Base-by-base conservation (phyloP, 2,113 vertebrate species). In the Hipposideros armiger region DNA sequence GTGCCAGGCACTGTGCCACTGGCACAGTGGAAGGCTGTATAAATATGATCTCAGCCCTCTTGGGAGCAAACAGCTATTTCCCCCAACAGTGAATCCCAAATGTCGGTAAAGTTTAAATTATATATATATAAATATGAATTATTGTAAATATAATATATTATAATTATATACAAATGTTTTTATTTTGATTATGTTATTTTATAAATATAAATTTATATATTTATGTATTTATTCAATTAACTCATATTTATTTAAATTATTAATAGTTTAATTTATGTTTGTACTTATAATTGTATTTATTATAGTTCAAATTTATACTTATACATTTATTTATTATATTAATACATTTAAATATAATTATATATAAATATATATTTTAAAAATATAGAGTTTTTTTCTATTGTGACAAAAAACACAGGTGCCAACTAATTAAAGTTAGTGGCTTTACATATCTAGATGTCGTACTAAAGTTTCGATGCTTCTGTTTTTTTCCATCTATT, bases 81-180 rank as follows among this genome's bases (percentile, higher is more conserved):
- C 10, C 3, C 24, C 4, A 32, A 36, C 8, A 3, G 4, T 3
- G 56, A 95, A 42, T 4, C 30, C 9, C 5, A 62, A 5, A 26
- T 62, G 86, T 96, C 54, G 69, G 24, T 52, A 70, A 86, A 90
- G 74, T 80, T 64, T 56, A 60, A 32, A 16, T 28, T 47, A 47
- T 47, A 52, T 36, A 30, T 50, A 26, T 45, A 16, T 5, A 52
- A 9, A 60, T 87, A 32, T 20, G 36, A 82, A 30, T 70, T 36
- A 50, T 81, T 62, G 4, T 85, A 28, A 32, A 52, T 28, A 52
- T 69, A 36, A 52, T 66, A 47, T 47, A 40, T 70, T 70, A 70
- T 36, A 69, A 69, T 69, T 69, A 40, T 8, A 40, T 86, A 70
- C 1, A 64, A 78, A 54, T 56, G 54, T 26, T 82, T 42, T 81